Evolutionary conservation across 2,113 vertebrate genomes (phyloP).

Genomic region (Motacilla alba): DNA sequence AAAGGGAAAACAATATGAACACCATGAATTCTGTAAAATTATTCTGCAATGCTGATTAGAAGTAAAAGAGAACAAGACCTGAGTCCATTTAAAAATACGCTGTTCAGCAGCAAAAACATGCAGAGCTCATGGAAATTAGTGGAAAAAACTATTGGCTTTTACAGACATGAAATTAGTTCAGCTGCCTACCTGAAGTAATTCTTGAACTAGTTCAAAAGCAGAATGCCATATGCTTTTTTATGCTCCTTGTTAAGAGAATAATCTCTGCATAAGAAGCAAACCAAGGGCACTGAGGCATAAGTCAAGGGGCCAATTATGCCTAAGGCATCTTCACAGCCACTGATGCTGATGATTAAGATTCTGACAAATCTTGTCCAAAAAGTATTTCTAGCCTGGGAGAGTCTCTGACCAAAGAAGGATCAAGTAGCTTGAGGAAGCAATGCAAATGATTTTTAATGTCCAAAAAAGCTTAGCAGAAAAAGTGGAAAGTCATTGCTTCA

Average conservation of each 20-base stretch:
- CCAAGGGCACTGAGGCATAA: neutral
- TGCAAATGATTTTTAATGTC: neutral
- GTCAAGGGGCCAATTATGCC: neutral
- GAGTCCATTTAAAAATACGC: neutral
- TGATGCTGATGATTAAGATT: neutral
- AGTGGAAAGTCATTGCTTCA: neutral
- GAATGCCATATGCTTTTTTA: neutral
- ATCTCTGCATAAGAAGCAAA: neutral
- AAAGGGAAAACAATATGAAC: neutral
- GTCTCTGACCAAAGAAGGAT: neutral
- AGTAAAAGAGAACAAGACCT: neutral
- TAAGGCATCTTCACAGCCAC: neutral
- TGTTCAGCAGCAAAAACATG: neutral
- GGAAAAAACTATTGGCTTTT: neutral
- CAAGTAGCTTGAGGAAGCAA: neutral
- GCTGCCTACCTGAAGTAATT: neutral
- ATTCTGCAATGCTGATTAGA: neutral
- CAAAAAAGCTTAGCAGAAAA: neutral
- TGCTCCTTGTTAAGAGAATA: neutral
- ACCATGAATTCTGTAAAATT: neutral
- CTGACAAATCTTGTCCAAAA: neutral
- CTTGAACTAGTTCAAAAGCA: neutral
- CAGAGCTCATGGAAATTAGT: neutral
- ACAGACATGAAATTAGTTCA: neutral
- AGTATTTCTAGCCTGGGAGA: neutral